Base-by-base conservation (phyloP, 2,888 invertebrate genomes). In the Ptilodon capucinus region DNA sequence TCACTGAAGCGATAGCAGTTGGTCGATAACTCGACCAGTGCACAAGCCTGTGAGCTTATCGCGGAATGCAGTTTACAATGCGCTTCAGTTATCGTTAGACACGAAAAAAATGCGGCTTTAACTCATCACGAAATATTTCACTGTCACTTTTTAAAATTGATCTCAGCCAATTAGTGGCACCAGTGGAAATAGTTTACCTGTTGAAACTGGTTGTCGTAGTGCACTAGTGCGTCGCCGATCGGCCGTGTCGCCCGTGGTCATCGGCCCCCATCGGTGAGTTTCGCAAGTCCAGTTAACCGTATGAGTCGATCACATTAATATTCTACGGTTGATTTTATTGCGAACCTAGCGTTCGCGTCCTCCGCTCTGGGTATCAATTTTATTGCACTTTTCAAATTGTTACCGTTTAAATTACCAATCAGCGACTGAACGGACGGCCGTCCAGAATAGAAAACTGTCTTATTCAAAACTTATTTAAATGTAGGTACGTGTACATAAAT, bases 251-350 rank as follows among this genome's bases (percentile, higher is more conserved):
- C 70, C 67, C 48, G 71, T 89, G 90, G 90, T 91, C 90, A 89
- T 84, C 89, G 90, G 83, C 90, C 89, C 65, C 84, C 72, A 73
- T 72, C 80, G 86, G 84, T 86, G 69, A 85, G 88, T 87, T 89
- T 87, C 82, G 89, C 86, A 85, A 89, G 86, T 88, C 87, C 90
- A 84, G 90, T 87, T 89, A 88, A 74, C 83, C 80, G 84, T 81
- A 78, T 81, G 84, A 83, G 76, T 79, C 80, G 78, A 72, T 74
- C 84, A 76, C 84, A 89, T 90, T 89, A 88, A 86, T 89, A 90
- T 90, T 89, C 90, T 76, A 72, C 77, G 64, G 78, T 71, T 76
- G 87, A 72, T 81, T 78, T 74, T 82, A 81, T 85, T 83, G 84
- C 81, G 73, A 81, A 81, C 78, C 77, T 81, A 81, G 76, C 69